A percentile compares a stretch with the other conserved stretches of the same genome.
These are phyloP conservation scores for Saimiri boliviensis DNA, from an alignment of 2,113 vertebrate species.

Conservation along the genomic window DNA sequence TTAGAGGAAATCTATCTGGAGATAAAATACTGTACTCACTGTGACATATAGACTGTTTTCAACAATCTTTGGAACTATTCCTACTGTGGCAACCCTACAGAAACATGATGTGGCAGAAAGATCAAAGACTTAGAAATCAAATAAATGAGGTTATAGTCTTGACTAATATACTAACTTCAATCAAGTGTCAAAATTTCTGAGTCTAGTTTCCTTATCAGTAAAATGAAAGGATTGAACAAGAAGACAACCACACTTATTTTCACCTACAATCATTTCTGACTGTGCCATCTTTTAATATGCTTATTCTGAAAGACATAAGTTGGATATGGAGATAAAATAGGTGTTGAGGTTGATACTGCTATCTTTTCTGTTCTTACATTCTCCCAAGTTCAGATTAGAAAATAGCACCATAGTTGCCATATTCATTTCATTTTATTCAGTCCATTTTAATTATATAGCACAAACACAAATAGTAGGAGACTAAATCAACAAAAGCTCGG, in stretches of 20 bases:
- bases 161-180: not conserved
- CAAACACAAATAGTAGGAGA: not conserved
- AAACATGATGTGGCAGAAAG: not conserved
- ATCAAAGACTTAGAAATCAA: not conserved
- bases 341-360: not conserved
- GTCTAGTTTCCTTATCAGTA: not conserved
- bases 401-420: not conserved
- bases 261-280: not conserved
- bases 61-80: not conserved
- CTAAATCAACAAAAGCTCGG: not conserved
- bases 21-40: not conserved
- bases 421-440: not conserved
- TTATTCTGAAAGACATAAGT: not conserved
- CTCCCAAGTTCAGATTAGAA: not conserved
- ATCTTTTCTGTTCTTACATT: not conserved
- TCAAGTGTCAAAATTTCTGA: not conserved
- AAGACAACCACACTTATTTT: not conserved
- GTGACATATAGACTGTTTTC: not conserved
- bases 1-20: constrained; percentile 43
- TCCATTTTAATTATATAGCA: not conserved
- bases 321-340: not conserved
- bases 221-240: not conserved
- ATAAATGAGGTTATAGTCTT: not conserved
- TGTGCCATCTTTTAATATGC: not conserved
- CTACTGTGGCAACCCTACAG: not conserved